These are phyloP conservation scores for Seladonia tumulorum DNA, from an alignment of 2,888 invertebrate species.

Conservation along the genomic window DNA sequence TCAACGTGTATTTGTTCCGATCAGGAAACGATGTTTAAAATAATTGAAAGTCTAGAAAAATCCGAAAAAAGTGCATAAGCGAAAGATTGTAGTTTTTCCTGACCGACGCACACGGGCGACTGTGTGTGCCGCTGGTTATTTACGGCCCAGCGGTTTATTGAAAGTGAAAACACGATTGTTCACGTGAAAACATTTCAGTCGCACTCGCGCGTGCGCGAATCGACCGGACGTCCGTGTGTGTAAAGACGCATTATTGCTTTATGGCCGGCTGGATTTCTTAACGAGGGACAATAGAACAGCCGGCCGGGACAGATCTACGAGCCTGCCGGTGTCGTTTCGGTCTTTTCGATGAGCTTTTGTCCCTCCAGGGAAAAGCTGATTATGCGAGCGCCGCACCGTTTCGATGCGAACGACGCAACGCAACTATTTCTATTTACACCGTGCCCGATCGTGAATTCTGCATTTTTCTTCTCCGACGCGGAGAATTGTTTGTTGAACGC, in stretches of 20 bases:
- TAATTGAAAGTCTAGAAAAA: too few relatives aligned
- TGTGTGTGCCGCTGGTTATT: conserved; percentile 54
- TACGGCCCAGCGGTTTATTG: conserved; percentile 67
- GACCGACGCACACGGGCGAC: conserved; percentile 22
- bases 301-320: conserved; percentile 43
- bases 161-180: conserved; percentile 73
- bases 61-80: not conserved
- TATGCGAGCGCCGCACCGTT: not conserved
- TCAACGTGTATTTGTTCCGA: not conserved
- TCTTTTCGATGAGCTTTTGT: conserved; percentile 21
- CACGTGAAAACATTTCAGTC: conserved; percentile 61
- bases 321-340: not conserved
- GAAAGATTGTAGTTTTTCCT: conserved; percentile 31
- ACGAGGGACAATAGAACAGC: conserved; percentile 45
- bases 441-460: too few relatives aligned
- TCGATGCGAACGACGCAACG: too few relatives aligned
- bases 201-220: not conserved
- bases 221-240: conserved; percentile 43
- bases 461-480: too few relatives aligned
- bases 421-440: too few relatives aligned
- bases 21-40: too few relatives aligned
- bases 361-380: conserved; percentile 24
- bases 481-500: too few relatives aligned
- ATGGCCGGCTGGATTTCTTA: conserved; percentile 55
- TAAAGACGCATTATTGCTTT: conserved; percentile 44